phyloP scores from a whole-genome alignment of 2,888 invertebrate species.

The Drosophila quasianomalipes region DNA sequence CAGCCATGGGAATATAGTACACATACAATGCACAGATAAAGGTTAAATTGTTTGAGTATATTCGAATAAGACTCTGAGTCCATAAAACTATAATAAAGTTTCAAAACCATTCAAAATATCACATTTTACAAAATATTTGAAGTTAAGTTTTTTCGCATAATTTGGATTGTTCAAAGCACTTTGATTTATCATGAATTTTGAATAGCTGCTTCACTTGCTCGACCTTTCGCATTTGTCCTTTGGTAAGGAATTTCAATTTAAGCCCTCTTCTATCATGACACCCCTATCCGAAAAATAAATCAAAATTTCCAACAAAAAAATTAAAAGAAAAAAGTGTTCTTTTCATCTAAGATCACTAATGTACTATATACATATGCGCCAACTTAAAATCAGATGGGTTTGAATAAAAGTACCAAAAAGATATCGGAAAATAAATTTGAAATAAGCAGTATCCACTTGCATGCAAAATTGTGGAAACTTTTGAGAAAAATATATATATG shows the following conservation, averaged over 20 bases:
- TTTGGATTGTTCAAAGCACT: neutral
- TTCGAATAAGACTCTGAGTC: neutral
- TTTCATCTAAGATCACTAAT: neutral
- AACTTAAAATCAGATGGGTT: neutral
- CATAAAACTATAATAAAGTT: neutral
- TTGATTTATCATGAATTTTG: neutral
- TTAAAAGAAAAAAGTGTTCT: neutral
- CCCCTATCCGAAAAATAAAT: neutral
- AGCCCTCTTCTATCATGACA: neutral
- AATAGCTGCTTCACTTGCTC: neutral
- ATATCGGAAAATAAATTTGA: neutral
- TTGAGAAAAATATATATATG: neutral
- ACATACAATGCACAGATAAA: neutral
- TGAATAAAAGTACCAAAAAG: neutral
- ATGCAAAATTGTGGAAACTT: neutral
- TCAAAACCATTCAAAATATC: neutral
- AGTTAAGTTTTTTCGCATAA: neutral
- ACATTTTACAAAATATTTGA: neutral
- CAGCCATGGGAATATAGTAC: neutral
- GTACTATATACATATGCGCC: neutral
- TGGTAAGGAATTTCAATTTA: neutral
- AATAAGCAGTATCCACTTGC: neutral
- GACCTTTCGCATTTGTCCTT: neutral
- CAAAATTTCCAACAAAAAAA: neutral
- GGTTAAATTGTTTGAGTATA: neutral